These are phyloP conservation scores for Stenichneumon culpator DNA, from an alignment of 2,888 invertebrate genomes.

Conservation along the genomic window DNA sequence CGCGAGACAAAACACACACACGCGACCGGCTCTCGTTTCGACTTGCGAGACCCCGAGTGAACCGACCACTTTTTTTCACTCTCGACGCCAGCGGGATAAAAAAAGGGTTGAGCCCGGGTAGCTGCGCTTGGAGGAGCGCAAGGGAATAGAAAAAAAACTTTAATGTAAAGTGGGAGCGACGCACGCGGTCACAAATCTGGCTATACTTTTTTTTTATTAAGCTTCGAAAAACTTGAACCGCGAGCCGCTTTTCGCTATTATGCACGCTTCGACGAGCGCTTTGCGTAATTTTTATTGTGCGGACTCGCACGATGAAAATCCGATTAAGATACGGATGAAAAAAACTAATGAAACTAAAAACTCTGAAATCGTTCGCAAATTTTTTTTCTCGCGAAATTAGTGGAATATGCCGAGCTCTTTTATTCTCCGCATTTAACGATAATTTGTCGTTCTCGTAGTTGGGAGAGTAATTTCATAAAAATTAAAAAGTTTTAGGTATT, in stretches of 20 bases:
- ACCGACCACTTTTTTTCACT: conserved; percentile 49
- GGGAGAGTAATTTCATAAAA: background rate
- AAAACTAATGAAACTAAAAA: conserved; percentile 7
- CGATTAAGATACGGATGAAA: conserved; percentile 37
- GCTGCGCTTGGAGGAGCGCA: background rate
- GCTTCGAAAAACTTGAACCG: background rate
- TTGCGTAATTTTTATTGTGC: conserved; percentile 12
- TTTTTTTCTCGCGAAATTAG: background rate
- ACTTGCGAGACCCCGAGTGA: conserved; percentile 56
- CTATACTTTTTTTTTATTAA: conserved; percentile 50
- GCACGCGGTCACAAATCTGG: conserved; percentile 74
- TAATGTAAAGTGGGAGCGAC: conserved; percentile 66
- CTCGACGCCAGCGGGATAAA: conserved; percentile 35
- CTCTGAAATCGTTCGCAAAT: background rate
- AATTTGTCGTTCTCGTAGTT: background rate
- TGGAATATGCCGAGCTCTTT: background rate
- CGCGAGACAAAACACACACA: conserved; percentile 70
- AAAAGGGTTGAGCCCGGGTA: conserved; percentile 56
- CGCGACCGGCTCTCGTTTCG: conserved; percentile 27
- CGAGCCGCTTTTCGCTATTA: conserved; percentile 17
- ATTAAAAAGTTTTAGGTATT: background rate
- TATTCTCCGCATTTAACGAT: background rate
- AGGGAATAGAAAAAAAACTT: conserved; percentile 59
- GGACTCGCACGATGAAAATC: conserved; percentile 26
- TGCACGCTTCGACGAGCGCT: background rate